Evolutionary conservation across 2,797 vertebrate species (phyloP).

Genomic region (Staurois parvus): DNA sequence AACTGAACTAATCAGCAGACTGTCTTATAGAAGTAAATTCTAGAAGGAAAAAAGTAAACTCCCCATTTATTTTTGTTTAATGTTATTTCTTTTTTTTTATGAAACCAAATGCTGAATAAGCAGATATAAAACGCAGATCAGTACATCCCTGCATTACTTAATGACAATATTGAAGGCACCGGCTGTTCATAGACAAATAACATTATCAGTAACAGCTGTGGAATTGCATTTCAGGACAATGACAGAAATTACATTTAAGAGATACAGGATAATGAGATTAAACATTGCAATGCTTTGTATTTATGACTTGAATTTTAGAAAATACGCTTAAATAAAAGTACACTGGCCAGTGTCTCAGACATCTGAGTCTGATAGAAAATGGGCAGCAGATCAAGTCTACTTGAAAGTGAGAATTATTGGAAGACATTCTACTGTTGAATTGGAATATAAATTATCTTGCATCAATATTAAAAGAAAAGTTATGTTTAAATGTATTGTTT

Average conservation of each 20-base stretch:
- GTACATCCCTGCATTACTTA: background rate
- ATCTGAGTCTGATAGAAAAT: conserved; percentile 59
- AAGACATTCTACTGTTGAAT: conserved; percentile 37
- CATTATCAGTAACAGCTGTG: conserved; percentile 37
- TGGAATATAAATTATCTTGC: conserved; percentile 44
- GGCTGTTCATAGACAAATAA: conserved; percentile 6
- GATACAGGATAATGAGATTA: conserved; percentile 47
- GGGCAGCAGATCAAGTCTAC: conserved; percentile 49
- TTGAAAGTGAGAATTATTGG: conserved; percentile 42
- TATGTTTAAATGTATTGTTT: conserved; percentile 11
- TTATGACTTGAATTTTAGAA: conserved; percentile 32
- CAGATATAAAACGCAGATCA: background rate
- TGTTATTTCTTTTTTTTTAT: background rate
- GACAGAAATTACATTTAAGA: conserved; percentile 40
- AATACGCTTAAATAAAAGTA: conserved; percentile 41
- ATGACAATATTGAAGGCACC: background rate
- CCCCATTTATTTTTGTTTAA: background rate
- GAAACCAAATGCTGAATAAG: background rate
- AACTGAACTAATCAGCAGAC: background rate
- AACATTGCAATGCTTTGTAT: conserved; percentile 16
- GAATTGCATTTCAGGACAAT: conserved; percentile 36
- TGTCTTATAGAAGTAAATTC: background rate
- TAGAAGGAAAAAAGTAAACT: background rate
- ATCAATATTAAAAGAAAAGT: conserved; percentile 31
- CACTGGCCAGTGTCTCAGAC: conserved; percentile 33